Conservation (phyloP, 2,113 vertebrate species). For the Todiramphus chloris region DNA sequence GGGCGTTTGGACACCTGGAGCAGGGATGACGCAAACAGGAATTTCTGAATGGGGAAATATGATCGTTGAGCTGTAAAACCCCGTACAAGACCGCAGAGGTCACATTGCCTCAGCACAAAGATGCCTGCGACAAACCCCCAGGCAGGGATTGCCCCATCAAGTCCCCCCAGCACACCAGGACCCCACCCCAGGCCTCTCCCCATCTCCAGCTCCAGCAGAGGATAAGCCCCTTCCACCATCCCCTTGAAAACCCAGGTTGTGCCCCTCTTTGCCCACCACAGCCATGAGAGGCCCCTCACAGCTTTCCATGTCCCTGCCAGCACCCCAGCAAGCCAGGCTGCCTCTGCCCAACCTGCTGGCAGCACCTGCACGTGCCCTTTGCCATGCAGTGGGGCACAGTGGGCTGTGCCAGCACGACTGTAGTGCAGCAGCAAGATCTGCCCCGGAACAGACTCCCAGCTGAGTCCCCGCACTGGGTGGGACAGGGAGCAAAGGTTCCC, state of each 20-base stretch:
- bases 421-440: not conserved
- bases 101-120: not conserved
- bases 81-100: not conserved
- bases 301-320: not conserved
- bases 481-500: not conserved
- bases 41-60: not conserved
- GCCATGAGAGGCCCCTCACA: accelerated
- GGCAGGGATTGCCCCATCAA: not conserved
- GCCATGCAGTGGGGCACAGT: accelerated
- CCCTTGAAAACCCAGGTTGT: not conserved
- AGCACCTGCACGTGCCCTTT: not conserved
- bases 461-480: accelerated
- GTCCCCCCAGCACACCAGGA: accelerated
- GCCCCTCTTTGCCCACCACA: not conserved
- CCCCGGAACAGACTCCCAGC: not conserved
- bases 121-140: not conserved
- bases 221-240: not conserved
- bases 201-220: not conserved
- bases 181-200: not conserved
- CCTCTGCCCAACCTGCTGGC: not conserved
- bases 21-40: not conserved
- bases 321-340: not conserved
- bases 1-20: not conserved
- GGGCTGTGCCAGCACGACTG: not conserved
- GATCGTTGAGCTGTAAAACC: not conserved